Base-by-base conservation (phyloP, 2,888 invertebrate genomes). In the Rapana venosa region DNA sequence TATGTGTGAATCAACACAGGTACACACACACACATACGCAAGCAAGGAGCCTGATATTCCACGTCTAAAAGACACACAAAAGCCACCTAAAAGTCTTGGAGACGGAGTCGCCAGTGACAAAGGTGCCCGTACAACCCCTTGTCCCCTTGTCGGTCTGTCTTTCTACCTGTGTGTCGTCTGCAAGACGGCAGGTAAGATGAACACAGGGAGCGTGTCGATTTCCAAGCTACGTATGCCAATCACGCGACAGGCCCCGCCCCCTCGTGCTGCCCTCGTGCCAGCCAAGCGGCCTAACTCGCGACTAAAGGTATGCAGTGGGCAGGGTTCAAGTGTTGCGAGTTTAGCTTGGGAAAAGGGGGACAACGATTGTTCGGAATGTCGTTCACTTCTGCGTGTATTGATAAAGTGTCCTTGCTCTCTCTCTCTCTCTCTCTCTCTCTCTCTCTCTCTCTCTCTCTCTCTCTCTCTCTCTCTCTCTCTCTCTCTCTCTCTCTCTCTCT, bases 241-340 rank as follows among this genome's bases (percentile, higher is more conserved):
- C 88, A 87, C 85, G 88, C 77, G 87, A 32, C 83, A 15, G 30
- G 26, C 47, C 83, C 87, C 47, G 90, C 70, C 88, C 79, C 61
- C 88, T 88, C 84, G 87, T 87, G 85, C 88, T 61, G 88, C 30
- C 83, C 88, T 56, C 74, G 77, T 88, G 87, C 83, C 81, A 87
- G 83, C 61, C 84, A 22, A 85, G 87, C 85, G 89, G 83, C 87
- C 84, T 79, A 83, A 88, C 85, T 84, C 88, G 77, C 83, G 88
- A 83, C 84, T 36, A 36, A 83, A 83, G n/a, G 74, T 61, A 79
- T 61, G 58, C 47, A 56, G 81, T 47, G n/a, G 74, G 30, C 74
- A 74, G 30, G 70, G 74, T 30, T 74, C 70, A 47, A 70, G 74
- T 47, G 47, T 61, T 13, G 11, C 30, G 47, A 74, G 70, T 87